Evolutionary conservation across 2,797 vertebrate genomes (phyloP).

Genomic region (Rallus crepitans): DNA sequence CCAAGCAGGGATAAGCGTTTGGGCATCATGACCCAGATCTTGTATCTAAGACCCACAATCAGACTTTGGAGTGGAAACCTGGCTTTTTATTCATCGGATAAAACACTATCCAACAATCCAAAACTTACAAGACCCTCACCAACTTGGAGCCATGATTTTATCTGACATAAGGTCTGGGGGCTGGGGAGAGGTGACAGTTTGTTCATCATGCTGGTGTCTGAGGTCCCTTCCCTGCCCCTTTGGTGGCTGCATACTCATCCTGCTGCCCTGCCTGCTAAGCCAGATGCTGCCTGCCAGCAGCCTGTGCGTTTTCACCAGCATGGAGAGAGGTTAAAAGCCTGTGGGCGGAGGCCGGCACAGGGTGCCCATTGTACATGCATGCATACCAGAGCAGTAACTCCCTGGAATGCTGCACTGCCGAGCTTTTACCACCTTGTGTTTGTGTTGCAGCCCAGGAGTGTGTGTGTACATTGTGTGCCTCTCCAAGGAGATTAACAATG

Average conservation of each 20-base stretch:
- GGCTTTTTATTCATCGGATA: not conserved
- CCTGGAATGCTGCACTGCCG: constrained; percentile 69
- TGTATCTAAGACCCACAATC: not conserved
- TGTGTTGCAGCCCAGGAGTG: constrained; percentile 26
- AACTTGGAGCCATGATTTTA: rapidly evolving
- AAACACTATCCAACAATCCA: not conserved
- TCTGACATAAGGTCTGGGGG: rapidly evolving
- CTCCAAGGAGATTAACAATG: constrained; percentile 34
- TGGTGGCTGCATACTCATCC: rapidly evolving
- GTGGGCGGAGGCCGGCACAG: constrained; percentile 57
- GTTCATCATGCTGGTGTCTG: rapidly evolving
- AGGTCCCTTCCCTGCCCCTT: not conserved
- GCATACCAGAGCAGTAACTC: constrained; percentile 68
- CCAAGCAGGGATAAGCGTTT: not conserved
- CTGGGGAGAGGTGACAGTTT: rapidly evolving
- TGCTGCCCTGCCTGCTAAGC: not conserved
- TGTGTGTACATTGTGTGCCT: constrained; percentile 23
- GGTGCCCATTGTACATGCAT: constrained; percentile 64
- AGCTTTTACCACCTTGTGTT: constrained; percentile 68
- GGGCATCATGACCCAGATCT: not conserved
- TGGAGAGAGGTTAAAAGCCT: constrained; percentile 28
- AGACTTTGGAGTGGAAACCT: not conserved
- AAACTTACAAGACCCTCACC: not conserved
- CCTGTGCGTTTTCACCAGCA: not conserved
- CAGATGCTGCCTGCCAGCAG: not conserved